A percentile compares a stretch with the other conserved stretches of the same genome.
These are phyloP conservation scores for Zaprionus gabonicus DNA, from an alignment of 1,140 invertebrate species.

Conservation along the genomic window DNA sequence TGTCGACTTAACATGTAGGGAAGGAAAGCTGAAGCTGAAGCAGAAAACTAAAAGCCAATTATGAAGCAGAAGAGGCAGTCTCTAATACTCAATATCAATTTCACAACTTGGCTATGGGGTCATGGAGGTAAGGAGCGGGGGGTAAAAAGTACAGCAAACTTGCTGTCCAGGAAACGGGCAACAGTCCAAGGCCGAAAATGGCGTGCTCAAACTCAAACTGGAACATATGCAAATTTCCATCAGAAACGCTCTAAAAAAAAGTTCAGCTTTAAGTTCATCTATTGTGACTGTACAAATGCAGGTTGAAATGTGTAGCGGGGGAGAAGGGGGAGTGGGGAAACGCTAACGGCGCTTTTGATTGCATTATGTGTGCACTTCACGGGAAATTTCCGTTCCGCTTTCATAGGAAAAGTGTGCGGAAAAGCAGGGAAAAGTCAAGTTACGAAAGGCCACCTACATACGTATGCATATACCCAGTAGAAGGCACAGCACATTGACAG, in stretches of 20 bases:
- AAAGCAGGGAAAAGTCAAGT: neutral
- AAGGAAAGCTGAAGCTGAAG: conserved; percentile 17
- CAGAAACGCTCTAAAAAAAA: conserved; percentile 3
- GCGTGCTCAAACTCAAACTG: conserved; percentile 26
- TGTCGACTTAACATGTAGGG: neutral
- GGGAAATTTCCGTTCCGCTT: conserved; percentile 14
- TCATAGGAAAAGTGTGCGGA: conserved; percentile 3
- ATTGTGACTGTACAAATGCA: conserved; percentile 10
- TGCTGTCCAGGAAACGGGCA: conserved; percentile 22
- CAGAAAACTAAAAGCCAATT: conserved; percentile 65
- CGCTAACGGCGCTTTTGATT: conserved; percentile 4
- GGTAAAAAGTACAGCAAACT: neutral
- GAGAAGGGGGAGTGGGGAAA: no score
- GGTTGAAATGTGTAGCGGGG: neutral
- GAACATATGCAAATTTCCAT: conserved; percentile 38
- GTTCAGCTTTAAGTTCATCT: conserved; percentile 6
- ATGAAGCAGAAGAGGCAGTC: conserved; percentile 24
- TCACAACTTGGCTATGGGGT: conserved; percentile 27
- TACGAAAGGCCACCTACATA: neutral
- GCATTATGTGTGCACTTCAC: conserved; percentile 26
- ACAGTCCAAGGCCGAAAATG: conserved; percentile 41
- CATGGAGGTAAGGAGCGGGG: neutral
- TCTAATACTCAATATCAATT: conserved; percentile 56
- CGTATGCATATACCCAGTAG: neutral
- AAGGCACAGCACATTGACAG: neutral